phyloP scores from a whole-genome alignment of 2,888 invertebrate species.

The Cantharis nigra region DNA sequence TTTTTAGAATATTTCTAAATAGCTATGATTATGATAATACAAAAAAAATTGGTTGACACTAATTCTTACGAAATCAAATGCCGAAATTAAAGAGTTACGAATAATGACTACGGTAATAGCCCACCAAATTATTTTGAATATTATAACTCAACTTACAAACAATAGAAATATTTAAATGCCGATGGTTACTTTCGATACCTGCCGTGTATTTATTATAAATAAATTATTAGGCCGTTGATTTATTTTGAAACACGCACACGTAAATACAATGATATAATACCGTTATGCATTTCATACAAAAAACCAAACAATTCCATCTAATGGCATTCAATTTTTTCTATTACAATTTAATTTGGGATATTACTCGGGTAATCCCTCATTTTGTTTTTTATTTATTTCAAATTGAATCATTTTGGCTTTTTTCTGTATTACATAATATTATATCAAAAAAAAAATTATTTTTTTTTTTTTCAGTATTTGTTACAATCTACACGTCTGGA shows the following conservation, averaged over 20 bases:
- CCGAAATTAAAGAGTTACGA: too few relatives aligned
- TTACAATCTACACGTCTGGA: slow-evolving; percentile 72
- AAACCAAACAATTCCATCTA: neutral
- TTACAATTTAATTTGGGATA: neutral
- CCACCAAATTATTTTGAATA: neutral
- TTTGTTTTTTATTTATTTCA: neutral
- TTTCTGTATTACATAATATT: too few relatives aligned
- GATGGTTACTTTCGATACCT: neutral
- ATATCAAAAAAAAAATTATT: neutral
- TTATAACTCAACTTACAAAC: neutral
- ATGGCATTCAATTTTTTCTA: neutral
- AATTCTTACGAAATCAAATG: too few relatives aligned
- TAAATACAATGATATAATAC: neutral
- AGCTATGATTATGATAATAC: too few relatives aligned
- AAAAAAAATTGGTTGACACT: too few relatives aligned
- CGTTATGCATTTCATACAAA: neutral
- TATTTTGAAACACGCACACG: neutral
- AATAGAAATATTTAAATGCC: neutral
- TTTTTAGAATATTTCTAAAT: too few relatives aligned
- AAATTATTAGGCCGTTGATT: neutral
- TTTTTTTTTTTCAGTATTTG: slow-evolving; percentile 57
- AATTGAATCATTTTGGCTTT: neutral
- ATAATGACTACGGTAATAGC: too few relatives aligned
- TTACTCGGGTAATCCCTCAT: neutral
- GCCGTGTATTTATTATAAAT: neutral